Base-by-base conservation (phyloP, 1,140 invertebrate species). In the Mizuhopecten yessoensis region DNA sequence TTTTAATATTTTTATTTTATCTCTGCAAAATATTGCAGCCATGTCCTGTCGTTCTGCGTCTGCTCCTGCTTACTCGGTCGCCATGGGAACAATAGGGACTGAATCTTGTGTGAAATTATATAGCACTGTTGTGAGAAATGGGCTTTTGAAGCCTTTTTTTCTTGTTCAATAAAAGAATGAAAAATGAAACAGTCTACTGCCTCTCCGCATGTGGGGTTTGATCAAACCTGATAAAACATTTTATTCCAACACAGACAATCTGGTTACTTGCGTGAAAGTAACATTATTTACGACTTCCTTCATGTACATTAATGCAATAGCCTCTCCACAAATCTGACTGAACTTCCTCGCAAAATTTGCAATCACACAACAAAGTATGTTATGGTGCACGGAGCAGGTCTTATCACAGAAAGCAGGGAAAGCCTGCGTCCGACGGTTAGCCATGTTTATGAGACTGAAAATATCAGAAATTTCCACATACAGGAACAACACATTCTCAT, bases 1-100 rank as follows among this genome's bases (percentile, higher is more conserved):
- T 75, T 75, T 75, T 75, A 75, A 17, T 75, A 29, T 75, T 75
- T 75, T 75, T 75, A 29, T 75, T 75, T 75, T 75, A 75, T 75
- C 57, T 75, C 57, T 75, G 23, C n/a, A 17, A 75, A 75, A 75
- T 75, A 29, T 29, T 75, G 57, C 57, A 75, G 57, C 57, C 1
- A 5, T 75, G 57, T 23, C 29, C 57, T n/a, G n/a, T 5, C 29
- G 57, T 11, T 9, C 57, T 75, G 23, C 29, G 57, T 75, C 57
- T 75, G 57, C 57, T 29, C 57, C n/a, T n/a, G n/a, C n/a, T n/a
- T n/a, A n/a, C n/a, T 75, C 17, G 23, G 57, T 75, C n/a, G 57
- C 23, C 57, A 75, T 75, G 57, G 57, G 57, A 75, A 75, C 57
- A 75, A 75, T 29, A 75, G n/a, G 57, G 29, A 75, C n/a, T 1